Evolutionary conservation across 2,113 vertebrate species (phyloP), one percentile per base, ranked within the genome.

Genomic region (Poeciliopsis occidentalis): DNA sequence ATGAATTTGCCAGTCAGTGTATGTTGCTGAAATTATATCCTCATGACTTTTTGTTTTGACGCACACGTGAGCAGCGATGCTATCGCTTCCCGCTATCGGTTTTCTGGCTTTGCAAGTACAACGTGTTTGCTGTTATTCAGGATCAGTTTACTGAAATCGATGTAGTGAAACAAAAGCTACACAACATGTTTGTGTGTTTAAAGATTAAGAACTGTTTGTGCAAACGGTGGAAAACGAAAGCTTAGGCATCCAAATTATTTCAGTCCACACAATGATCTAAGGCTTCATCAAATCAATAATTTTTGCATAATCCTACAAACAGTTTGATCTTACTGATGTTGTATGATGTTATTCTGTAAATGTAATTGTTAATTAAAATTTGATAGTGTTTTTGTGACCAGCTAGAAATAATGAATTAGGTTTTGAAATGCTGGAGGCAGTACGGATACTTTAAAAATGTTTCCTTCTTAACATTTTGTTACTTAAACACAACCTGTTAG

Each of bases 71-170:
- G 41, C 65, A 31, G 19, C 8, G 22, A n/a, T 37, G 61, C 57
- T 70, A 3, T 70, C 64, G 73, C 44, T 60, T 76, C 39, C 3
- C 22, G 32, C 31, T 60, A 51, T 83, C 79, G 47, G 31, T n/a
- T 76, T 73, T 63, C 71, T 71, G 39, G 44, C 65, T 57, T 47
- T 77, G 64, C 64, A 77, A 67, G 69, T 67, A 72, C 88, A 85
- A 17, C 30, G 10, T 88, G 88, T 86, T 84, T 82, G 64, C 34
- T 34, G 51, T 5, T 4, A n/a, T 44, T 34, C 31, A 66, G 64
- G 75, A 74, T 80, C 51, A 19, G 66, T 67, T 81, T 80, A 79
- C 83, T 37, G 27, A 34, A 19, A 72, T 61, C 29, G 62, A 75
- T 64, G 69, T 44, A 67, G 8, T 12, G 19, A 57, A 47, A 75